A percentile compares a stretch with the other conserved stretches of the same genome.
These are phyloP conservation scores for Linepithema humile DNA, from an alignment of 1,140 invertebrate species.

Conservation along the genomic window DNA sequence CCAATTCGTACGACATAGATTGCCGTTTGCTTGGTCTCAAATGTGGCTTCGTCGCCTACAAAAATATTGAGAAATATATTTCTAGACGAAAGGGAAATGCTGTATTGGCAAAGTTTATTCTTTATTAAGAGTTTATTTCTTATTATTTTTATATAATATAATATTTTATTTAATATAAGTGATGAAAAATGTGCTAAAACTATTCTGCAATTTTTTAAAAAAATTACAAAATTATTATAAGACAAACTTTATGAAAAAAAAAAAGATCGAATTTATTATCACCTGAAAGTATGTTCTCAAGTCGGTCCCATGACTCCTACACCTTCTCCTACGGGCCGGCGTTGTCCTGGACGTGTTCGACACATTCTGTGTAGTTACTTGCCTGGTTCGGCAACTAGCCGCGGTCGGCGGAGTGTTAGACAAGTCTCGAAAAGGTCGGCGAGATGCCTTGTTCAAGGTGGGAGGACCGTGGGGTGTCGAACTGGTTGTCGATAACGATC, in stretches of 20 bases:
- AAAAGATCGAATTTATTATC: constrained; percentile 24
- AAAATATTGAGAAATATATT: background rate
- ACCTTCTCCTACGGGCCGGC: constrained; percentile 77
- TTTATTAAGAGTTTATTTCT: background rate
- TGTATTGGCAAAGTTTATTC: too few species aligned
- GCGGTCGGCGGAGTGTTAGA: constrained; percentile 81
- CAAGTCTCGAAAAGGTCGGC: constrained; percentile 80
- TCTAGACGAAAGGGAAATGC: background rate
- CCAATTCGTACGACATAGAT: constrained; percentile 69
- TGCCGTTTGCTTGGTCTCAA: constrained; percentile 77
- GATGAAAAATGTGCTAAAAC: background rate
- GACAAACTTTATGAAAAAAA: background rate
- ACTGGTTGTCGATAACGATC: constrained; percentile 81
- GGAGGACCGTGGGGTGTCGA: constrained; percentile 80
- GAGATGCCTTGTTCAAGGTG: constrained; percentile 72
- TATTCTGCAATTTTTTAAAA: background rate
- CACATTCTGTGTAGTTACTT: constrained; percentile 50
- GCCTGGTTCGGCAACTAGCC: constrained; percentile 64
- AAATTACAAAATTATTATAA: too few species aligned
- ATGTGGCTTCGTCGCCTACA: constrained; percentile 80
- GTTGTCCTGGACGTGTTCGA: constrained; percentile 65
- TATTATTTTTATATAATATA: background rate
- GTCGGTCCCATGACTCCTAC: constrained; percentile 81
- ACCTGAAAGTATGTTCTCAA: constrained; percentile 82
- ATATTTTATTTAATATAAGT: too few species aligned